Evolutionary conservation across 2,888 invertebrate genomes (phyloP), one percentile per base, ranked within the genome.

Genomic region (Sympetrum striolatum): DNA sequence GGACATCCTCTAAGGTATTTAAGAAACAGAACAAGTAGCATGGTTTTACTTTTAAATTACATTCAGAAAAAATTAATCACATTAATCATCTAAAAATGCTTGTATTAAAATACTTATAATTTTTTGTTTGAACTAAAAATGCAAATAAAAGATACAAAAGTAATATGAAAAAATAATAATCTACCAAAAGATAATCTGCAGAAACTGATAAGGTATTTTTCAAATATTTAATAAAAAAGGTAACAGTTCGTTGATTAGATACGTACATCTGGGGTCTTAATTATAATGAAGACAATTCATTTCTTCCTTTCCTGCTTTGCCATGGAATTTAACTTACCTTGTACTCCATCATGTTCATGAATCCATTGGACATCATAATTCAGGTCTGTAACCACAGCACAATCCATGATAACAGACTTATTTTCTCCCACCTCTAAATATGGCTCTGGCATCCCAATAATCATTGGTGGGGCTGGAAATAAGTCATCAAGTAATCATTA

Each of bases 331-430:
- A 39, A 18, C 60, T 60, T 22, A 86, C 86, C 86, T 37, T 60
- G 86, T 22, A 37, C 14, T n/a, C 60, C 86, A n/a, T 22, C 37
- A 5, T 48, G 64, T 18, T 86, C 58, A 86, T 86, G 86, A 39
- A 60, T 60, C 86, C 86, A 86, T 60, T 48, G 35, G 37, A 86
- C 60, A 60, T 86, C 86, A 86, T 86, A 86, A 2, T 86, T 60
- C 1, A 60, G 37, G 25, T 86, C 86, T 58, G 60, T 86, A 18
- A 86, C 60, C n/a, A 86, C 86, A 60, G 53, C 31, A 39, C 86
- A 86, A 35, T 86, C 53, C 86, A 86, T 12, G 6, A 86, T 37
- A n/a, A 86, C 39, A 60, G 86, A 86, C 31, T 86, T 86, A 3
- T 37, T 86, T 37, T 86, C 86, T 22, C 64, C 22, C 6, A 86